Evolutionary conservation across 1,140 invertebrate genomes (phyloP).

Genomic region (Drosophila sechellia): DNA sequence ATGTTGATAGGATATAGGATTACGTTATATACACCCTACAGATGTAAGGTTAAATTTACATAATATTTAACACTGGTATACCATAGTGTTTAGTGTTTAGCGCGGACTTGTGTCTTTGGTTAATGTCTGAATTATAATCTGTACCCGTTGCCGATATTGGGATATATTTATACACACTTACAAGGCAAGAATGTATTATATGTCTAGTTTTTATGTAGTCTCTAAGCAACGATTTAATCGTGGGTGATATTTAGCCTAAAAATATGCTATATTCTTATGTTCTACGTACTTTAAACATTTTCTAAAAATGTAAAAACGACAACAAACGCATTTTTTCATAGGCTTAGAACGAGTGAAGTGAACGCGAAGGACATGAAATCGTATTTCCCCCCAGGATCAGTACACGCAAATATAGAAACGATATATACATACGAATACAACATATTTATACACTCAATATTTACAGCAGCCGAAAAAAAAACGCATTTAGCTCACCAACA

Average conservation of each 20-base stretch:
- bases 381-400: conserved; percentile 43
- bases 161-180: conserved; percentile 59
- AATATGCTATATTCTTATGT: conserved; percentile 83
- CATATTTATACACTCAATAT: conserved; percentile 65
- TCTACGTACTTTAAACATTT: conserved; percentile 81
- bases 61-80: conserved; percentile 18
- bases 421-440: conserved; percentile 51
- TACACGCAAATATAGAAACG: conserved; percentile 50
- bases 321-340: conserved; percentile 51
- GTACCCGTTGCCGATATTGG: conserved; percentile 33
- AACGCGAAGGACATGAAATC: conserved; percentile 18
- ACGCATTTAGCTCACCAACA: conserved; percentile 68
- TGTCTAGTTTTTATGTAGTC: conserved; percentile 77
- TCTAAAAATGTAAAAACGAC: conserved; percentile 73
- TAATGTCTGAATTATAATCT: conserved; percentile 52
- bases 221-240: conserved; percentile 83
- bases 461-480: conserved; percentile 56
- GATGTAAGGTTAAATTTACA: conserved; percentile 33
- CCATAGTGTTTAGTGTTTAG: conserved; percentile 25
- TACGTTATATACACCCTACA: conserved; percentile 54
- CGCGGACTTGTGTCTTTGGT: conserved; percentile 13
- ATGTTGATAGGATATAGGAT: conserved; percentile 54
- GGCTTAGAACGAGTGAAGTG: not conserved
- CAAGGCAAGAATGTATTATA: conserved; percentile 68
- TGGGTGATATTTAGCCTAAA: conserved; percentile 84